A percentile compares a stretch with the other conserved stretches of the same genome.
Evolutionary conservation across 2,113 vertebrate species (phyloP).

Genomic region (Apistogramma diplotaenia): DNA sequence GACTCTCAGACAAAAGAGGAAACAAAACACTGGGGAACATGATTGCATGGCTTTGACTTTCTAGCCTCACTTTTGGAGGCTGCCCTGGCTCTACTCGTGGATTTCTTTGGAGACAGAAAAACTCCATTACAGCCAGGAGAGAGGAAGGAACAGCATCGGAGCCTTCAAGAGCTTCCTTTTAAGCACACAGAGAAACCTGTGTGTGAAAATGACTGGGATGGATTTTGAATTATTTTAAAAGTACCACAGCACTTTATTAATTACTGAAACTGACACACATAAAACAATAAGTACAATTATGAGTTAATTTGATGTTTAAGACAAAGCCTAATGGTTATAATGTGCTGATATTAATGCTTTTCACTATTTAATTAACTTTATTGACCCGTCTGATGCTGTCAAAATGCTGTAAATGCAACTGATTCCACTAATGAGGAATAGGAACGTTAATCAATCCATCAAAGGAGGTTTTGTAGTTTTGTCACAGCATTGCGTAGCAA

Average conservation of each 20-base stretch:
- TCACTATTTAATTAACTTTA: background rate
- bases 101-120: slow-evolving; percentile 5
- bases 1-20: slow-evolving; percentile 26
- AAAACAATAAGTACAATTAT: background rate
- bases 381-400: background rate
- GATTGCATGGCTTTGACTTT: slow-evolving; percentile 11
- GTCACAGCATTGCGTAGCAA: slow-evolving; percentile 15
- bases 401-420: background rate
- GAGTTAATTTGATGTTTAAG: background rate
- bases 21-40: slow-evolving; percentile 12
- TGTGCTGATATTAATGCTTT: background rate
- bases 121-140: background rate
- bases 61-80: slow-evolving; percentile 12
- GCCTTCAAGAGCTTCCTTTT: background rate
- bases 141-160: background rate
- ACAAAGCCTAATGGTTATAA: background rate
- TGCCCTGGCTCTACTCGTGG: background rate
- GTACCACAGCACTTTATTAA: background rate
- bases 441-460: background rate
- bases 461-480: slow-evolving; percentile 1
- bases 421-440: background rate
- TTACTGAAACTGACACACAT: background rate
- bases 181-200: background rate
- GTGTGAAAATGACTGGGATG: background rate
- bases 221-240: background rate